Evolutionary conservation across 2,797 vertebrate genomes (phyloP), one percentile per base, ranked within the genome.

Genomic region (Merluccius polli): DNA sequence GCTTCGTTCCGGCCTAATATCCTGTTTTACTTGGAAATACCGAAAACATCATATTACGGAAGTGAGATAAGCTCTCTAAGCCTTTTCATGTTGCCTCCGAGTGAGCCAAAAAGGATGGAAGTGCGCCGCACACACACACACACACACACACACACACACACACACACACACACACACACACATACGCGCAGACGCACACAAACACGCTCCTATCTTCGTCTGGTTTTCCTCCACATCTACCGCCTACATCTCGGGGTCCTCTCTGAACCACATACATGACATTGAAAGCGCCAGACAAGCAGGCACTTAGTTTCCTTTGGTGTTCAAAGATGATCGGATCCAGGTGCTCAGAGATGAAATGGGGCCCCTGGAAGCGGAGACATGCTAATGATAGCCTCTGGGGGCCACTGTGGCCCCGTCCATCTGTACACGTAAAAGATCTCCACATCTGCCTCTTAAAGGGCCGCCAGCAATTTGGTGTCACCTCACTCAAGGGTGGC

Each of bases 261-360:
- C 11, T n/a, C 18, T 21, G 29, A 73, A 65, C 73, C 4, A 7
- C 21, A 70, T 2, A 70, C 76, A 74, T 71, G 1, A 29, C 21
- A 59, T 2, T 31, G 21, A 75, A 67, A 70, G 18, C 52, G n/a
- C n/a, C 1, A 12, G 48, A 1, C 0, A 24, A 21, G 35, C 27
- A 67, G 35, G n/a, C 41, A 72, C 52, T 72, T 35, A 30, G 27
- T 72, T 3, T 73, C n/a, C 63, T 68, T 71, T 73, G 16, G 77
- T 11, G 0, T 29, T 75, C 75, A 78, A 29, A 72, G 78, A 84
- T 71, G 21, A 83, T 83, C 79, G 79, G 70, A 84, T 44, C 38
- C 73, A 83, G 79, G 77, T 84, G 79, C 73, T 76, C 79, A 63
- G 38, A 74, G 78, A 87, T 85, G 73, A 74, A 31, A 48, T 48